Conservation (phyloP, 2,797 vertebrate species). For the Anguilla megastoma region DNA sequence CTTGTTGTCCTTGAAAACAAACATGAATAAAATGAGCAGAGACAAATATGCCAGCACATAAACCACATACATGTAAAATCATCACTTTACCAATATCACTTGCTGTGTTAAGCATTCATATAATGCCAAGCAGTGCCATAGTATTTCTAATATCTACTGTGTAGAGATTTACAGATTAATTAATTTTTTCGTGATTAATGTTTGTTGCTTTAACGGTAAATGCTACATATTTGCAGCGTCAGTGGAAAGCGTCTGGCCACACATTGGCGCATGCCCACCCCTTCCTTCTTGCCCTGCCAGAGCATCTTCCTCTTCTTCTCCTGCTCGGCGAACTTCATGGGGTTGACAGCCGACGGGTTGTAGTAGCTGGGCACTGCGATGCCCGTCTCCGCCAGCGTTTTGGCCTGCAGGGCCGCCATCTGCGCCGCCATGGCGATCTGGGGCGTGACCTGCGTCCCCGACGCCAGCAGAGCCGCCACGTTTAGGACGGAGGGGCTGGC, state of each 20-base stretch:
- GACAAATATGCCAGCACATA: background rate
- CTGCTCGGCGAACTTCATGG: conserved; percentile 96
- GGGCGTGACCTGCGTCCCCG: conserved; percentile 96
- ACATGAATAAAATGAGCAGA: background rate
- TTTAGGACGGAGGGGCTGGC: conserved; percentile 85
- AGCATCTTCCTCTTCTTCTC: conserved; percentile 97
- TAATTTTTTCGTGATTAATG: too few relatives aligned
- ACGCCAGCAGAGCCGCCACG: conserved; percentile 92
- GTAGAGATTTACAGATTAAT: background rate
- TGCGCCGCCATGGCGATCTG: conserved; percentile 99
- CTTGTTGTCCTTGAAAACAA: conserved; percentile 80
- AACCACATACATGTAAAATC: background rate
- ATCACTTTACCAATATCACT: background rate
- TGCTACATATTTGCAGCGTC: background rate
- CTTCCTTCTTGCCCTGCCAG: conserved; percentile 98
- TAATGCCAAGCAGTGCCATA: background rate
- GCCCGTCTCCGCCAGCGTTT: conserved; percentile 94
- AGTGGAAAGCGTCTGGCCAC: background rate
- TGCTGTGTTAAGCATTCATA: background rate
- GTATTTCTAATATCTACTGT: background rate
- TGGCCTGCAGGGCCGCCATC: conserved; percentile 97
- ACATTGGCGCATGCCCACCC: conserved; percentile 70
- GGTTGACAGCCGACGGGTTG: conserved; percentile 96
- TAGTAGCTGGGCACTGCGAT: conserved; percentile 98
- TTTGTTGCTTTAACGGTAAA: background rate